phyloP scores from a whole-genome alignment of 2,888 invertebrate genomes.

The Muscina levida region DNA sequence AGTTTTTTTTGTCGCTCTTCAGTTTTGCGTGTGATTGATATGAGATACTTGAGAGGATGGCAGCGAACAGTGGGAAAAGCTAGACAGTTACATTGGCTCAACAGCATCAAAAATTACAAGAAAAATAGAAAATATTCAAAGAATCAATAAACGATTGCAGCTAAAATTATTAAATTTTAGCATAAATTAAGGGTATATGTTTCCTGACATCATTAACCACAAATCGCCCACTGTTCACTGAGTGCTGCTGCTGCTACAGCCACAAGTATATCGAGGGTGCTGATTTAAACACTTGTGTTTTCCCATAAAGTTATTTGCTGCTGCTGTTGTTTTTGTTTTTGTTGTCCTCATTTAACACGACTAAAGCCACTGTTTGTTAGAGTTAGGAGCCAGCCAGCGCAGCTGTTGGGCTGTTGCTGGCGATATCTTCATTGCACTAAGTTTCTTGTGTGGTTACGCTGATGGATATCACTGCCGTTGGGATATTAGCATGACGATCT shows the following conservation, averaged over 20 bases:
- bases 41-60: slow-evolving; percentile 51
- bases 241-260: slow-evolving; percentile 42
- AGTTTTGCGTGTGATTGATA: slow-evolving; percentile 65
- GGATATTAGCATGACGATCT: slow-evolving; percentile 57
- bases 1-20: slow-evolving; percentile 33
- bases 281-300: slow-evolving; percentile 66
- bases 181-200: no score
- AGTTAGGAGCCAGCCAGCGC: slow-evolving; percentile 24
- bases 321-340: slow-evolving; percentile 11
- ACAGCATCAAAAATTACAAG: background rate
- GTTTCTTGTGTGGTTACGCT: background rate
- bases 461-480: slow-evolving; percentile 31
- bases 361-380: slow-evolving; percentile 55
- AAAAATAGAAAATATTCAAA: background rate
- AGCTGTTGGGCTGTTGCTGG: slow-evolving; percentile 13
- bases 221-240: slow-evolving; percentile 4
- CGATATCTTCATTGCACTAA: no score
- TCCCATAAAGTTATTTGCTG: slow-evolving; percentile 59
- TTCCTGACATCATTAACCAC: no score
- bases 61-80: background rate
- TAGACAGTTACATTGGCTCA: no score
- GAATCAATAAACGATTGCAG: background rate
- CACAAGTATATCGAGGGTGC: background rate
- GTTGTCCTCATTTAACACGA: background rate
- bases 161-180: background rate